A percentile compares a stretch with the other conserved stretches of the same genome.
Evolutionary conservation across 2,797 vertebrate species (phyloP).

Genomic region (Hemitrygon akajei): DNA sequence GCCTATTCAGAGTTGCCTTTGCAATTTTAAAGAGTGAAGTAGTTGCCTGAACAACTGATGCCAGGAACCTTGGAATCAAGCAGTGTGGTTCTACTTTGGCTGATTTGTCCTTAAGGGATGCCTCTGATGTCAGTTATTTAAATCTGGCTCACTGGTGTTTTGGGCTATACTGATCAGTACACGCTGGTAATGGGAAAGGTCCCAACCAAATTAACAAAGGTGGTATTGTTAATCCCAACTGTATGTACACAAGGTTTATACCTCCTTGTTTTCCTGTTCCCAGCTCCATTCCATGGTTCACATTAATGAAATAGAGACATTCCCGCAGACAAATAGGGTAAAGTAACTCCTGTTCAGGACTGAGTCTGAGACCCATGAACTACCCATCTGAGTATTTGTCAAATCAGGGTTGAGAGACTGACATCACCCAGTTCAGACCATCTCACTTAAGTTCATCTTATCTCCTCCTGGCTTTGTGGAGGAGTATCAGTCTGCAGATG

Average conservation of each 20-base stretch:
- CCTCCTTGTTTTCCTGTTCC: not conserved
- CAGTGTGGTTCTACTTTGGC: conserved; percentile 2
- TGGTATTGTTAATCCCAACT: not conserved
- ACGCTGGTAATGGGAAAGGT: not conserved
- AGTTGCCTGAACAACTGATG: not conserved
- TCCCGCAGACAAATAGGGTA: not conserved
- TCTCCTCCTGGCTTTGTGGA: not conserved
- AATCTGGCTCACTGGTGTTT: not conserved
- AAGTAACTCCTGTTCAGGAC: not conserved
- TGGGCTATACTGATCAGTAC: not conserved
- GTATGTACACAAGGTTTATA: not conserved
- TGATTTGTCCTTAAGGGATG: not conserved
- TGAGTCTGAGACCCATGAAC: not conserved
- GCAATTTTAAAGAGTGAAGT: not conserved
- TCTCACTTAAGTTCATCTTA: not conserved
- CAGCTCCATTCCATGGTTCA: not conserved
- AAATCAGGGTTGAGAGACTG: not conserved
- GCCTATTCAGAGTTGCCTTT: not conserved
- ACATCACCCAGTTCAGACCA: not conserved
- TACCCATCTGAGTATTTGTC: not conserved
- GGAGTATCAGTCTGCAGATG: too few relatives aligned
- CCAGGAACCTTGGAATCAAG: not conserved
- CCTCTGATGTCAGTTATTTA: not conserved
- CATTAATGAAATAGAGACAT: not conserved
- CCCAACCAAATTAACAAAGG: not conserved